Conservation (phyloP, 2,888 invertebrate species). For the Leucoma salicis region DNA sequence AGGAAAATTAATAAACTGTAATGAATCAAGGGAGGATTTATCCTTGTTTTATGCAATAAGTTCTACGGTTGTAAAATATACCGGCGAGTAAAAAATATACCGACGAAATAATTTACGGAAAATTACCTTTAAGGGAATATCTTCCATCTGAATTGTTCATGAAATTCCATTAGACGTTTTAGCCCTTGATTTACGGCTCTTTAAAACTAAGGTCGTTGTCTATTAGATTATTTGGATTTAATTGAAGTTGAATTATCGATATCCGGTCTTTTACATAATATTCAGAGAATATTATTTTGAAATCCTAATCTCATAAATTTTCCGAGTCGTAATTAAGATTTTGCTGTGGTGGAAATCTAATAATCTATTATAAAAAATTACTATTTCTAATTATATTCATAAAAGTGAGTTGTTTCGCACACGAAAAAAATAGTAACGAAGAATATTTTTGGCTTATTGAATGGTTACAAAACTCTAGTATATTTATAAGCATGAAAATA, state of each 20-base stretch:
- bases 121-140: slow-evolving; percentile 44
- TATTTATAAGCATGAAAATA: too few relatives aligned
- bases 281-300: slow-evolving; percentile 36
- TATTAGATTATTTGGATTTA: slow-evolving; percentile 60
- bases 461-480: too few relatives aligned
- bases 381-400: too few relatives aligned
- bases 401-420: too few relatives aligned
- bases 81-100: slow-evolving; percentile 16
- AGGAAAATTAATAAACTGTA: slow-evolving; percentile 37
- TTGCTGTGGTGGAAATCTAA: too few relatives aligned
- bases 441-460: too few relatives aligned
- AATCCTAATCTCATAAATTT: too few relatives aligned
- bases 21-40: slow-evolving; percentile 31
- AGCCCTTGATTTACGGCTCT: slow-evolving; percentile 65
- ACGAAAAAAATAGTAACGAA: too few relatives aligned
- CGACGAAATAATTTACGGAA: slow-evolving; percentile 23
- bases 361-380: too few relatives aligned
- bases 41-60: slow-evolving; percentile 31
- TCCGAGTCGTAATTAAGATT: too few relatives aligned
- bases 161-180: slow-evolving; percentile 52
- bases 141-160: slow-evolving; percentile 54
- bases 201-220: slow-evolving; percentile 61
- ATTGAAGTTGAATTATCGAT: slow-evolving; percentile 45
- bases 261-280: slow-evolving; percentile 21
- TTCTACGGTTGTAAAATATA: slow-evolving; percentile 20